Percentiles rank a stretch among this genome's conserved stretches.
Conservation (phyloP, 1,140 invertebrate genomes). For the Drosophila neocordata region DNA sequence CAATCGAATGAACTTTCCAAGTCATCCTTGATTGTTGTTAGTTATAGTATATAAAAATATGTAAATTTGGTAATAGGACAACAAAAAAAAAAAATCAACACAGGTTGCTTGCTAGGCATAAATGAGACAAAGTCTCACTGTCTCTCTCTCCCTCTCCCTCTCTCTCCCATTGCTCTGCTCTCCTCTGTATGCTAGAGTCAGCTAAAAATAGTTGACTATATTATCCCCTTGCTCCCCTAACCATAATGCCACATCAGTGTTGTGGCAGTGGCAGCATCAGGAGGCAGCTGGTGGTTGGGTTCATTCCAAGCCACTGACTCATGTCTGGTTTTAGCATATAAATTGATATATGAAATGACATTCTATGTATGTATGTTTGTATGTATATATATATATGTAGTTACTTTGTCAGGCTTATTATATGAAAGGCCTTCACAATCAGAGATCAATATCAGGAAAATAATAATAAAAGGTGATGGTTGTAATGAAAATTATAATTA, state of each 20-base stretch:
- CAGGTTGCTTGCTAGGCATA: slow-evolving; percentile 9
- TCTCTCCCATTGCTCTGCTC: not conserved
- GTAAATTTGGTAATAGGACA: slow-evolving; percentile 4
- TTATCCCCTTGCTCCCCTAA: not conserved
- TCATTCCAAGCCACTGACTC: slow-evolving; percentile 45
- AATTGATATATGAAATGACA: slow-evolving; percentile 11
- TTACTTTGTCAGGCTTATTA: not conserved
- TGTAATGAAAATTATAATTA: not conserved
- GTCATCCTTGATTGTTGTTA: not conserved
- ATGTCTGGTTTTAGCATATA: slow-evolving; percentile 14
- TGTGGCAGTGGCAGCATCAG: not conserved
- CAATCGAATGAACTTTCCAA: not conserved
- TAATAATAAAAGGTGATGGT: not conserved
- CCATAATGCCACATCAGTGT: slow-evolving; percentile 6
- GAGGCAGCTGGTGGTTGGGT: not conserved
- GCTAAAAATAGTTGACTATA: slow-evolving; percentile 12
- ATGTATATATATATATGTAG: not conserved
- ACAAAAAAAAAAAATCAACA: not conserved
- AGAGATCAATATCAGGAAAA: not conserved
- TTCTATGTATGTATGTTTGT: not conserved
- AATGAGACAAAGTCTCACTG: not conserved
- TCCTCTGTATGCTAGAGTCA: not conserved
- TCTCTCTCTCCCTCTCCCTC: not conserved
- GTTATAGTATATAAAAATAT: no score
- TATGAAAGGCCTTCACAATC: slow-evolving; percentile 28